Conservation (phyloP, 92 coral and sea anemone genomes). For the Hydrozoanthus gracilis region DNA sequence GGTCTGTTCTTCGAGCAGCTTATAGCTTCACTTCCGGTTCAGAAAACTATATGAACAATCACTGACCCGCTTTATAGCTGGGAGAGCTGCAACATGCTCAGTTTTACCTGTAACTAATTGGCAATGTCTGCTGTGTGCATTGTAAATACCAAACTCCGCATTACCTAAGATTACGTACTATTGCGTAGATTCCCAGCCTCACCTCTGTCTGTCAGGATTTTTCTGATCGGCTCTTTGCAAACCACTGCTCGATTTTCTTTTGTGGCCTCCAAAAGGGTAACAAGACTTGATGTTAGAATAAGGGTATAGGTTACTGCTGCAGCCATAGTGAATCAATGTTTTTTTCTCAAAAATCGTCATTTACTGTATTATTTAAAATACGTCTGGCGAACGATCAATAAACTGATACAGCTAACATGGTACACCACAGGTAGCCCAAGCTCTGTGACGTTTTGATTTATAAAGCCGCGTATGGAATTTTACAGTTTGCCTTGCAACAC, state of each 20-base stretch:
- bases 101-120: neutral
- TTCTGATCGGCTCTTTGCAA: slow-evolving; percentile 9
- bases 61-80: slow-evolving; percentile 4
- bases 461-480: no score
- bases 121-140: slow-evolving; percentile 4
- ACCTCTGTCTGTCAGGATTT: slow-evolving; percentile 1
- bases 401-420: no score
- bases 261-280: no score
- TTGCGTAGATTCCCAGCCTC: slow-evolving; percentile 10
- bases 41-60: neutral
- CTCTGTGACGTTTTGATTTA: no score
- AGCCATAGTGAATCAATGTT: no score
- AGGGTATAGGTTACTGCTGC: no score
- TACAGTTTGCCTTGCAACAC: no score
- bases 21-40: slow-evolving; percentile 9
- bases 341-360: no score
- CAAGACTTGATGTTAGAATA: no score
- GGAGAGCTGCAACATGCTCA: slow-evolving; percentile 2
- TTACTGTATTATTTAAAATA: no score
- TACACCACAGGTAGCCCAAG: no score
- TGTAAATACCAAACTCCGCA: slow-evolving; percentile 8
- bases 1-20: neutral
- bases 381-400: no score
- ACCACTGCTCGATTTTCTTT: neutral
- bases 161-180: neutral